Evolutionary conservation across 2,797 vertebrate species (phyloP).

Genomic region (Gallirallus australis): DNA sequence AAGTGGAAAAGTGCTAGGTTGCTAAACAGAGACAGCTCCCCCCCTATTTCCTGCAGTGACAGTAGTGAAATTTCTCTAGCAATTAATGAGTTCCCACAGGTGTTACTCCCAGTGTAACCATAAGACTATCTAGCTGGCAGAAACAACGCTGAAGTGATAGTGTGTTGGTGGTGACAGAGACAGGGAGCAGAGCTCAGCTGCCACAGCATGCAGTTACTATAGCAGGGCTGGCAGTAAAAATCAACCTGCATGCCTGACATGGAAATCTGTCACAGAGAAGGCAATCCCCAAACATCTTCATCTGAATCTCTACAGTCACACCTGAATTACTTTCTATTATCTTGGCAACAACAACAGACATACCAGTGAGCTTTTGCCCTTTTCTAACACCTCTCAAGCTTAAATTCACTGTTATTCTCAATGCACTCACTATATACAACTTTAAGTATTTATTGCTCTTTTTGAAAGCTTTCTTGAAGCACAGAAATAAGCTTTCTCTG

Average conservation of each 20-base stretch:
- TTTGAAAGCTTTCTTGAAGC: neutral
- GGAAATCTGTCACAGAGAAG: neutral
- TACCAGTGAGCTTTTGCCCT: neutral
- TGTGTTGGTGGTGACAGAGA: neutral
- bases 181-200: neutral
- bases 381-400: neutral
- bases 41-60: neutral
- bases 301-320: neutral
- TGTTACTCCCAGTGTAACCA: neutral
- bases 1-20: neutral
- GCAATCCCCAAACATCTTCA: neutral
- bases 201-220: neutral
- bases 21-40: neutral
- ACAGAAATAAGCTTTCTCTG: neutral
- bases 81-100: neutral
- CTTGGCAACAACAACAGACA: neutral
- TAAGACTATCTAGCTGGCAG: neutral
- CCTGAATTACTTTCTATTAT: neutral
- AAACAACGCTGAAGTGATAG: neutral
- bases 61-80: neutral
- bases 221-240: neutral
- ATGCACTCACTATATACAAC: neutral
- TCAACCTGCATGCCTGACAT: neutral
- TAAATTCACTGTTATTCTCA: neutral
- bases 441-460: neutral